Evolutionary conservation across 2,888 invertebrate genomes (phyloP), one percentile per base, ranked within the genome.

Genomic region (Alloscopus bannaensis): DNA sequence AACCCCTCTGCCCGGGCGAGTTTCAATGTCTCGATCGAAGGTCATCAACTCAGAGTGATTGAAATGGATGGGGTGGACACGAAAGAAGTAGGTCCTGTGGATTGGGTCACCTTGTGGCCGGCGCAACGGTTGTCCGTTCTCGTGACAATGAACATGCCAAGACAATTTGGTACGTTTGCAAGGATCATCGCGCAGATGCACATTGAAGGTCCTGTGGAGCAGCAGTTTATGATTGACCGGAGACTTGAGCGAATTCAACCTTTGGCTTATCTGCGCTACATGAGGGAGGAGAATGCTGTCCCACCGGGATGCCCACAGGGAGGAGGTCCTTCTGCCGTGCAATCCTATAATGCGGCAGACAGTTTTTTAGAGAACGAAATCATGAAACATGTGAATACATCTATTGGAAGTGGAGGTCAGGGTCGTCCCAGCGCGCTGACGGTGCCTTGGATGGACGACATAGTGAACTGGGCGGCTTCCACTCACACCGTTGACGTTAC

Each of bases 11-110:
- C 64, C 1, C 16, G 13, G 1, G 52, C 45, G 4, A 8, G 29
- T 1, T 70, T 36, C 28, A 47, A 64, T 31, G 70, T 78, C 42
- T 69, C 69, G 3, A 78, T 78, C 47, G 78, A 78, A 28, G 71
- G 64, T 3, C 78, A 78, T 24, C 26, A 24, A 6, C 13, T 78
- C 1, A 3, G 31, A 18, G 55, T 52, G 0, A 78, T 78, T 71
- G 78, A 78, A 20, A 42, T 69, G 16, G 78, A 78, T 55, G 78
- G 78, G 3, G 55, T 78, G 31, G 71, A 78, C 26, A 59, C 60
- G 20, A 47, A 28, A 1, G 1, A 29, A 24, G 20, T 13, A 20
- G n/a, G 2, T 18, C 20, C 26, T 18, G 78, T 64, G 22, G 64
- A 78, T 29, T 36, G 47, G 2, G 36, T 64, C n/a, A 4, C 36